phyloP scores from a whole-genome alignment of 1,140 invertebrate species.

The Drosophila ficusphila region DNA sequence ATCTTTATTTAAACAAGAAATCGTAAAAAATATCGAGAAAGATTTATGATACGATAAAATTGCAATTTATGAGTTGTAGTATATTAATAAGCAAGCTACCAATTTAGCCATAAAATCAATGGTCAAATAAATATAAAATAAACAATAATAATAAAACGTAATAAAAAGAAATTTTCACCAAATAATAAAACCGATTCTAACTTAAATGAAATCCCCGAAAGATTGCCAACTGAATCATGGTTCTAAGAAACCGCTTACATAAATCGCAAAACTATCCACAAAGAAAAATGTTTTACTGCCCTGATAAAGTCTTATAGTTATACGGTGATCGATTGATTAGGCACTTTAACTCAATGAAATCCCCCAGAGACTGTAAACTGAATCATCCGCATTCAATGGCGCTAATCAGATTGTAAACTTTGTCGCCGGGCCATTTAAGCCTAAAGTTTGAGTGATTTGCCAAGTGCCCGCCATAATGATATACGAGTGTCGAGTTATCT shows the following conservation, averaged over 20 bases:
- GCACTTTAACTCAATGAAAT: constrained; percentile 19
- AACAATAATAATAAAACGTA: too few species aligned
- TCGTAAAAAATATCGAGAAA: too few species aligned
- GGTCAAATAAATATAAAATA: too few species aligned
- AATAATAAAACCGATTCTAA: too few species aligned
- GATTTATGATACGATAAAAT: too few species aligned
- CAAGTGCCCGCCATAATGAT: not conserved
- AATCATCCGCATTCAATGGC: constrained; percentile 8
- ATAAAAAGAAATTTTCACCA: too few species aligned
- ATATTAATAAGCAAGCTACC: too few species aligned
- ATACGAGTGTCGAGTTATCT: constrained; percentile 40
- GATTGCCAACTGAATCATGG: too few species aligned
- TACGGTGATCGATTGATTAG: not conserved
- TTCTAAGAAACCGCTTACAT: too few species aligned
- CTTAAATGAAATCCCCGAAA: too few species aligned
- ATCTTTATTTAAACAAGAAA: too few species aligned
- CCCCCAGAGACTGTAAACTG: constrained; percentile 17
- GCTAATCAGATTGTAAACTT: constrained; percentile 34
- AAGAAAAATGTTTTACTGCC: constrained; percentile 2
- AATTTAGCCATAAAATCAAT: not conserved
- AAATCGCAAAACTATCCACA: not conserved
- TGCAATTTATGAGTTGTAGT: too few species aligned
- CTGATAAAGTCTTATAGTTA: not conserved
- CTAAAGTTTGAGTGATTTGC: not conserved
- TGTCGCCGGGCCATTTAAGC: constrained; percentile 10